Conservation (phyloP, 2,797 vertebrate species). For the Intellagama lesueurii region DNA sequence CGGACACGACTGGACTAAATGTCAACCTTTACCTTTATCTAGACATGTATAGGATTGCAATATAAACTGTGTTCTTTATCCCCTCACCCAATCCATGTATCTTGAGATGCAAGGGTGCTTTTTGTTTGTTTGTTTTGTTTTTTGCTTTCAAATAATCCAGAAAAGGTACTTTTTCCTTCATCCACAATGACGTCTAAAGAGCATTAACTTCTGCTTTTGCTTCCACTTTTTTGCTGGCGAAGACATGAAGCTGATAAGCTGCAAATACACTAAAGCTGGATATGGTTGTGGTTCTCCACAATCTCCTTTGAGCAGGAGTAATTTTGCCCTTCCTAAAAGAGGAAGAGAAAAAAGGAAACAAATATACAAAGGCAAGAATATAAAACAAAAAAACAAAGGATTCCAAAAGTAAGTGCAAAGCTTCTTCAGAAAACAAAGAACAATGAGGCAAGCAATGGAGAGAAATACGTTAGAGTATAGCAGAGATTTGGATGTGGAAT, state of each 20-base stretch:
- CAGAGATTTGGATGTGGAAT: not conserved
- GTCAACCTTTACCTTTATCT: too few relatives aligned
- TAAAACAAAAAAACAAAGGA: not conserved
- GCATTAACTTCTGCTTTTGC: not conserved
- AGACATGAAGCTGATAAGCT: not conserved
- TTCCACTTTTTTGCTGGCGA: not conserved
- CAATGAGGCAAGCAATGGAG: not conserved
- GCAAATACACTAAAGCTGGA: not conserved
- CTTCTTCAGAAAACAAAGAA: not conserved
- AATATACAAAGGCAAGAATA: too few relatives aligned
- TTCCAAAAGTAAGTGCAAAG: not conserved
- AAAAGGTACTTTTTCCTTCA: not conserved
- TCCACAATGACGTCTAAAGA: not conserved
- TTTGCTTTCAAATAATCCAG: not conserved
- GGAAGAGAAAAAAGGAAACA: not conserved
- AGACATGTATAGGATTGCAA: not conserved
- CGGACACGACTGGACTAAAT: too few relatives aligned
- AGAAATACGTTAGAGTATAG: not conserved
- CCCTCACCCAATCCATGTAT: not conserved
- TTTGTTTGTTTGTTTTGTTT: not conserved
- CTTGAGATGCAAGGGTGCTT: not conserved
- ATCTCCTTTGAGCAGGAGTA: not conserved
- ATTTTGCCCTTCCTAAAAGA: not conserved
- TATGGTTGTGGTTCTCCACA: not conserved
- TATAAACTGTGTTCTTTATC: not conserved